phyloP scores from a whole-genome alignment of 2,797 vertebrate species.

The Buphagus erythrorhynchus region DNA sequence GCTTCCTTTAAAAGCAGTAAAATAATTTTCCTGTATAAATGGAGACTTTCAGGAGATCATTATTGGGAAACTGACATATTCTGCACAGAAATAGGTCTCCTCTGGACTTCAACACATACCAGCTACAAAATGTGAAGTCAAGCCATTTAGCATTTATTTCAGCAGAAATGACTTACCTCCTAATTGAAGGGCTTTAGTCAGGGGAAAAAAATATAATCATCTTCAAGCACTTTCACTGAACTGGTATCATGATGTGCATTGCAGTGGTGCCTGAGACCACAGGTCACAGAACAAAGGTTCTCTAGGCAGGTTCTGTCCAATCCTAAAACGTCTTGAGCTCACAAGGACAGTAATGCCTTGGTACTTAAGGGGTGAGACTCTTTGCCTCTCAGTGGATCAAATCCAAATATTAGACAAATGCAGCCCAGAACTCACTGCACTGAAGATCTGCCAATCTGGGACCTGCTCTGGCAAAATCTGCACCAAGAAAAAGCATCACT shows the following conservation, averaged over 20 bases:
- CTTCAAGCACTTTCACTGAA: slow-evolving; percentile 7
- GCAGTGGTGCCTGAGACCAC: background rate
- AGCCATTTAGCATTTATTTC: slow-evolving; percentile 56
- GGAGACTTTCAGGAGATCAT: slow-evolving; percentile 61
- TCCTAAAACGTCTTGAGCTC: background rate
- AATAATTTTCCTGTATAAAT: slow-evolving; percentile 66
- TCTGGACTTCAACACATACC: slow-evolving; percentile 46
- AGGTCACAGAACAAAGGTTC: background rate
- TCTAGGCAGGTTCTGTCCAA: background rate
- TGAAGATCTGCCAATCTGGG: background rate
- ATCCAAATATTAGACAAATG: background rate
- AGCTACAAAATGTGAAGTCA: slow-evolving; percentile 40
- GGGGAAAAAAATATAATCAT: background rate
- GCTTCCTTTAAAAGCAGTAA: slow-evolving; percentile 66
- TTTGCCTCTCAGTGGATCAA: background rate
- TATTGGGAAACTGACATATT: slow-evolving; percentile 58
- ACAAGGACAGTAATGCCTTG: background rate
- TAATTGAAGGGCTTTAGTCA: slow-evolving; percentile 40
- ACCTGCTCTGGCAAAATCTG: background rate
- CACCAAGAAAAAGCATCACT: background rate
- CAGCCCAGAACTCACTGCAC: background rate
- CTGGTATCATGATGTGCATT: background rate
- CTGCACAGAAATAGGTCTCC: slow-evolving; percentile 61
- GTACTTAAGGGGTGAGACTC: background rate
- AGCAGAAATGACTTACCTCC: slow-evolving; percentile 41